Conservation (phyloP, 2,113 vertebrate species). For the Meleagris gallopavo region DNA sequence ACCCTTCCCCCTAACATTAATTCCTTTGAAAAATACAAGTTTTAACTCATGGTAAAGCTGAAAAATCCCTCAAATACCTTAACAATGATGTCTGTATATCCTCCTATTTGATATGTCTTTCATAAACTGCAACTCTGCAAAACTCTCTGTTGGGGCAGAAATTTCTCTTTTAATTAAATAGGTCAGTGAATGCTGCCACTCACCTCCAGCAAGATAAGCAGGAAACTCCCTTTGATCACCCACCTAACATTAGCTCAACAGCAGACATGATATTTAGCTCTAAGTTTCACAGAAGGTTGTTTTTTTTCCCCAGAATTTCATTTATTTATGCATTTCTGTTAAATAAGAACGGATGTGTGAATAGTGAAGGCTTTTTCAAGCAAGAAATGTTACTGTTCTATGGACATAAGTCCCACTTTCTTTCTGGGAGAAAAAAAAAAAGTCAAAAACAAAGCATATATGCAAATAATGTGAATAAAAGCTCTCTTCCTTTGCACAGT, state of each 20-base stretch:
- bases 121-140: not conserved
- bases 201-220: not conserved
- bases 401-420: not conserved
- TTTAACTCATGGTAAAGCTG: not conserved
- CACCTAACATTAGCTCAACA: not conserved
- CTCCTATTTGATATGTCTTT: not conserved
- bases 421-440: not conserved
- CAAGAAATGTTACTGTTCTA: not conserved
- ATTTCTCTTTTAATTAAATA: not conserved
- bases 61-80: not conserved
- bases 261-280: not conserved
- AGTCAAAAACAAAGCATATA: accelerated
- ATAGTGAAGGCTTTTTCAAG: not conserved
- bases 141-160: not conserved
- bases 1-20: not conserved
- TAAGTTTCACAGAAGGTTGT: not conserved
- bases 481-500: not conserved
- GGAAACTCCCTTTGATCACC: not conserved
- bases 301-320: not conserved
- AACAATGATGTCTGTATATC: not conserved
- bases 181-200: not conserved
- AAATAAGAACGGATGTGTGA: not conserved
- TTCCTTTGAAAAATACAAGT: not conserved
- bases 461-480: not conserved
- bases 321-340: constrained; percentile 3